phyloP scores from a whole-genome alignment of 2,888 invertebrate genomes.

The Agrochola litura region DNA sequence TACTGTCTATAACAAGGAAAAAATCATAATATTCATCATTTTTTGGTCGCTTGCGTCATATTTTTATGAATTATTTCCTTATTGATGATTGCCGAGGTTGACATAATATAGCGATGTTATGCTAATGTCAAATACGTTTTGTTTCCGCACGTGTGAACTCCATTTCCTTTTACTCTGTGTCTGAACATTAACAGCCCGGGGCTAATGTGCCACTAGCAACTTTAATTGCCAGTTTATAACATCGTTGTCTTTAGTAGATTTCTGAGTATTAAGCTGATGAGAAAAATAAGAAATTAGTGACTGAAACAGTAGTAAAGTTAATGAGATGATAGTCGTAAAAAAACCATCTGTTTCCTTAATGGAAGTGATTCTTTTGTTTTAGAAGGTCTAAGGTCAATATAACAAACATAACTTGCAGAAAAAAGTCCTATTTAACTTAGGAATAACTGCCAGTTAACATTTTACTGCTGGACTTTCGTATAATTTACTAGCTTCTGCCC shows the following conservation, averaged over 20 bases:
- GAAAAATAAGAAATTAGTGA: conserved; percentile 49
- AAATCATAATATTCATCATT: not conserved
- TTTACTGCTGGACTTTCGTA: not conserved
- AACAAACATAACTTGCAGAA: not conserved
- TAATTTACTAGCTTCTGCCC: not conserved
- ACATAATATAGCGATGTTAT: not conserved
- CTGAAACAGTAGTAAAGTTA: conserved; percentile 32
- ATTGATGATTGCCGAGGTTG: not conserved
- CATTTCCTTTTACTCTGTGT: conserved; percentile 22
- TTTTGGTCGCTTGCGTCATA: not conserved
- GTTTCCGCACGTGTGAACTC: not conserved
- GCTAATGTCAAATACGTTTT: conserved; percentile 1
- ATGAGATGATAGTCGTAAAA: conserved; percentile 38
- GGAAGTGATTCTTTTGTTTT: conserved; percentile 17
- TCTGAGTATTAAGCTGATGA: conserved; percentile 41
- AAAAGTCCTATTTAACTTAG: not conserved
- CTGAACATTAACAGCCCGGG: conserved; percentile 36
- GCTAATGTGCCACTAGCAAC: conserved; percentile 55
- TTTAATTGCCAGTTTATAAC: conserved; percentile 60
- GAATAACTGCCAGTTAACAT: not conserved
- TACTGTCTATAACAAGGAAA: not conserved
- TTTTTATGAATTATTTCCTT: not conserved
- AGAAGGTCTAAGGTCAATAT: not conserved
- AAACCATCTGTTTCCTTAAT: conserved; percentile 25
- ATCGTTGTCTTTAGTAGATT: conserved; percentile 52